A percentile compares a stretch with the other conserved stretches of the same genome.
phyloP scores from a whole-genome alignment of 2,113 vertebrate species.

The Bostrychus sinensis region DNA sequence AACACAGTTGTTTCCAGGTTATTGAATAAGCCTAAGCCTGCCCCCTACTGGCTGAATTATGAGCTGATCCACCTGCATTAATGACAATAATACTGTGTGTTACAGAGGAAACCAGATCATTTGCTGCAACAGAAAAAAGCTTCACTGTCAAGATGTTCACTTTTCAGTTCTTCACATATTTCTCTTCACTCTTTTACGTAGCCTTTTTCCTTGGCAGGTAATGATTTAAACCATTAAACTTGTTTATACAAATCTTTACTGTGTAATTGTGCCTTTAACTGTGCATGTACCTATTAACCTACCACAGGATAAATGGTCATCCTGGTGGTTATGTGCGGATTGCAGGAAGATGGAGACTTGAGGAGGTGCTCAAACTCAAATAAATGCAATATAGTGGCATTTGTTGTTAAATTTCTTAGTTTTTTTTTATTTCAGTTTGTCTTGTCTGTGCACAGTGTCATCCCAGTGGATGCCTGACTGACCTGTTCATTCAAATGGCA shows the following conservation, averaged over 20 bases:
- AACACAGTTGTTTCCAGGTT: no score
- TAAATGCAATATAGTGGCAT: not conserved
- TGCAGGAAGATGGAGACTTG: slow-evolving; percentile 89
- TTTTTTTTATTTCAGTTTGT: slow-evolving; percentile 7
- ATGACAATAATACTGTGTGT: slow-evolving; percentile 76
- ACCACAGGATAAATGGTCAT: slow-evolving; percentile 89
- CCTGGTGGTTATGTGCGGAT: slow-evolving; percentile 90
- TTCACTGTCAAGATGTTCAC: slow-evolving; percentile 93
- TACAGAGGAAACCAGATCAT: slow-evolving; percentile 87
- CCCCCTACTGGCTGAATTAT: slow-evolving; percentile 15
- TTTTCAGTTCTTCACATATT: slow-evolving; percentile 94
- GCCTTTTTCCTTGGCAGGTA: slow-evolving; percentile 97
- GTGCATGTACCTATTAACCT: not conserved
- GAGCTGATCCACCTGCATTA: slow-evolving; percentile 19
- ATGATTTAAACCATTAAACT: not conserved
- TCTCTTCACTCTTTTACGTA: slow-evolving; percentile 92
- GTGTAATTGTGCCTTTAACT: not conserved
- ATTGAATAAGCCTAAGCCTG: no score
- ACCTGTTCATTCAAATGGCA: slow-evolving; percentile 96
- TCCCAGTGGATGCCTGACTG: slow-evolving; percentile 94
- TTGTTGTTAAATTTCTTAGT: not conserved
- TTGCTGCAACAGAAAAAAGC: slow-evolving; percentile 84
- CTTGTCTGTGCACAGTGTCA: slow-evolving; percentile 83
- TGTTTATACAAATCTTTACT: no score
- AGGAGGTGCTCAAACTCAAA: slow-evolving; percentile 83